These are phyloP conservation scores for Chaunax sp. DNA, from an alignment of 2,797 vertebrate genomes.

Conservation along the genomic window DNA sequence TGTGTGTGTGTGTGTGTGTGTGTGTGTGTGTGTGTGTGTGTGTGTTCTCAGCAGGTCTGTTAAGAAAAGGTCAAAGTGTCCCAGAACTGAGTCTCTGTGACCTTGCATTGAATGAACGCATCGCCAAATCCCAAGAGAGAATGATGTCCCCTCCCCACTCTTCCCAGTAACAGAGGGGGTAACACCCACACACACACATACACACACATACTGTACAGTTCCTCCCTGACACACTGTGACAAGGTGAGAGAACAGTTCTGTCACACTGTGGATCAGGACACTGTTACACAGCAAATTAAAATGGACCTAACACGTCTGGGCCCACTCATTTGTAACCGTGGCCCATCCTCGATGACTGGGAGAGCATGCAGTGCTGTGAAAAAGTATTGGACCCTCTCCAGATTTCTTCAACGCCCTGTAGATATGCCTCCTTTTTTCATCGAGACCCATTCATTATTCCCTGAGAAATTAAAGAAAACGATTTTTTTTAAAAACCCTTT, in stretches of 20 bases:
- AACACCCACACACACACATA: conserved; percentile 8
- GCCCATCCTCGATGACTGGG: too few species aligned
- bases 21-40: conserved; percentile 9
- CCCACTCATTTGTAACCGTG: too few species aligned
- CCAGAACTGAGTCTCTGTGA: conserved; percentile 25
- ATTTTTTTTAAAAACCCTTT: too few species aligned
- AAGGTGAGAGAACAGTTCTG: conserved; percentile 56
- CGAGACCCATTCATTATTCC: too few species aligned
- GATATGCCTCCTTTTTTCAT: too few species aligned
- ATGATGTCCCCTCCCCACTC: background rate
- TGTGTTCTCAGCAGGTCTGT: too few species aligned
- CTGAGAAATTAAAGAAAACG: too few species aligned
- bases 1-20: background rate
- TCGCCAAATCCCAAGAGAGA: conserved; percentile 12
- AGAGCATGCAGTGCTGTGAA: too few species aligned
- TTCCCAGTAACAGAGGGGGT: background rate
- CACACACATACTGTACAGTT: conserved; percentile 5
- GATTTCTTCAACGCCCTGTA: too few species aligned
- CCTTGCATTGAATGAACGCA: conserved; percentile 27
- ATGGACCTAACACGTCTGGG: background rate
- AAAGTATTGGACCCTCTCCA: too few species aligned
- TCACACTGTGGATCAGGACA: conserved; percentile 51
- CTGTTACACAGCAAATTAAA: conserved; percentile 58
- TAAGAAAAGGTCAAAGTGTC: conserved; percentile 38
- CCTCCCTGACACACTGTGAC: conserved; percentile 17